Percentiles rank a stretch among this genome's conserved stretches.
Evolutionary conservation across 2,797 vertebrate species (phyloP).

Genomic region (Champsocephalus esox): DNA sequence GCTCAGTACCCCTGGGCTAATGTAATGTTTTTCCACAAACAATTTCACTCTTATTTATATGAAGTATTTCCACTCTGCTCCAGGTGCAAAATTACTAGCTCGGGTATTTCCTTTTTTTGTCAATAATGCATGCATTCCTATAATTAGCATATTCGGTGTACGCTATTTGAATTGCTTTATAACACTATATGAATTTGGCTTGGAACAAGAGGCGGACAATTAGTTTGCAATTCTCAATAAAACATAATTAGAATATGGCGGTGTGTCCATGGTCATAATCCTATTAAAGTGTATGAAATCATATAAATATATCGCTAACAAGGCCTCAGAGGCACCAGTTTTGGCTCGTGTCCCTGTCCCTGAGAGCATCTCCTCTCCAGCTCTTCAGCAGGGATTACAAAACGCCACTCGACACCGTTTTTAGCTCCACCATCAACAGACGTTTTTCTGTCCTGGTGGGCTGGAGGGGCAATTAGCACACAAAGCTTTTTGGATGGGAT

Average conservation of each 20-base stretch:
- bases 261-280: neutral
- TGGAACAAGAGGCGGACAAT: neutral
- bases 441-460: conserved; percentile 47
- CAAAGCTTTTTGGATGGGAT: conserved; percentile 53
- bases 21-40: neutral
- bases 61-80: conserved; percentile 4
- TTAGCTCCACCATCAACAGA: conserved; percentile 45
- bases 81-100: neutral
- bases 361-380: conserved; percentile 11
- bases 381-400: conserved; percentile 28
- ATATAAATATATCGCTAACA: conserved; percentile 33
- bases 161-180: conserved; percentile 6
- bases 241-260: neutral
- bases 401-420: conserved; percentile 40
- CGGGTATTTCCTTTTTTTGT: neutral
- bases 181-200: neutral
- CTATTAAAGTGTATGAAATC: conserved; percentile 1
- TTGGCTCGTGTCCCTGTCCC: conserved; percentile 8
- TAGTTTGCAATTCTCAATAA: neutral
- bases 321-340: conserved; percentile 16
- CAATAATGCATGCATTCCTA: conserved; percentile 11
- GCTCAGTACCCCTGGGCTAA: too few relatives aligned
- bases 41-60: conserved; percentile 17
- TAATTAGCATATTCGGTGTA: neutral
- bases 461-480: conserved; percentile 64